These are phyloP conservation scores for Epinephelus awoara DNA, from an alignment of 2,797 vertebrate species.

Conservation along the genomic window DNA sequence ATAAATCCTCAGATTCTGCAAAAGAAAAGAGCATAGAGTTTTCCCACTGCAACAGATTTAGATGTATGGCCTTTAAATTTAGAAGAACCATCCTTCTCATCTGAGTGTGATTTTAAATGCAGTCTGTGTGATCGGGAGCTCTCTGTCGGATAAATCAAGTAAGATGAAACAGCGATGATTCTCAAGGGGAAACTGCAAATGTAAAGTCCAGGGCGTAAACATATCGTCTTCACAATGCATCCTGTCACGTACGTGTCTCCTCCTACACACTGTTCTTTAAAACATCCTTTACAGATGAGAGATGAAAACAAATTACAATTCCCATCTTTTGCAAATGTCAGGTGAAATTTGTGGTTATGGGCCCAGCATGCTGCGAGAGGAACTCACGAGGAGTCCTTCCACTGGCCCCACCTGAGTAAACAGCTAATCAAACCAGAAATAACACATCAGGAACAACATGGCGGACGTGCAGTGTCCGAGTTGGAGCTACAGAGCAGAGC, in stretches of 20 bases:
- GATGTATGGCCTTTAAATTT: constrained; percentile 20
- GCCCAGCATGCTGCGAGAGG: constrained; percentile 36
- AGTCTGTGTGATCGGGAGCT: constrained; percentile 27
- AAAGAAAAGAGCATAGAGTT: constrained; percentile 61
- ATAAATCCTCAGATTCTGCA: constrained; percentile 93
- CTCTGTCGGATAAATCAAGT: constrained; percentile 58
- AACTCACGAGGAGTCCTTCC: constrained; percentile 74
- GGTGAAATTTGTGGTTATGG: constrained; percentile 69
- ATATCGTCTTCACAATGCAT: constrained; percentile 24
- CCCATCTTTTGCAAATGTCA: constrained; percentile 65
- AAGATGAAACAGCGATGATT: constrained; percentile 29
- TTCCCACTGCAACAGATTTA: constrained; percentile 30
- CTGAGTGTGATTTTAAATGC: constrained; percentile 32
- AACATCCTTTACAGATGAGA: constrained; percentile 69
- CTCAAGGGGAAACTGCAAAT: constrained; percentile 28
- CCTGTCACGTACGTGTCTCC: constrained; percentile 52
- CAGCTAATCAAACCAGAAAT: constrained; percentile 86
- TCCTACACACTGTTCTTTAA: constrained; percentile 63
- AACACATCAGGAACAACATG: constrained; percentile 77
- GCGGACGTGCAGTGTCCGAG: constrained; percentile 45
- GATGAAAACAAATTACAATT: constrained; percentile 50
- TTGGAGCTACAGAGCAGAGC: constrained; percentile 55
- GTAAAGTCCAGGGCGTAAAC: constrained; percentile 12
- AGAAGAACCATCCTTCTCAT: constrained; percentile 29
- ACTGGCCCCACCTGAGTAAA: constrained; percentile 86